Evolutionary conservation across 2,797 vertebrate genomes (phyloP).

Genomic region (Borostomias antarcticus): DNA sequence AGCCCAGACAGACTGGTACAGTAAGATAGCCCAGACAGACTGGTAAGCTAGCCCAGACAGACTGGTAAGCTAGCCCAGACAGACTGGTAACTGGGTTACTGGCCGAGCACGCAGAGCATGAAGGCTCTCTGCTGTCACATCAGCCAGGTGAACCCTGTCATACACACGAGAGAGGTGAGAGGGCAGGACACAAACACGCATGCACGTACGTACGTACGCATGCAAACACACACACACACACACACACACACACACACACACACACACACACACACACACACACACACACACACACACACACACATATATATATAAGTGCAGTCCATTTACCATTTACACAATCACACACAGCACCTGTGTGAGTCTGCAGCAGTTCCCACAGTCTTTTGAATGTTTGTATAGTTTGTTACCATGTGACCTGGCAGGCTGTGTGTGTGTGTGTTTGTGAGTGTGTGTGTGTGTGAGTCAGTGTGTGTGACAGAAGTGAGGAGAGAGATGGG

Average conservation of each 20-base stretch:
- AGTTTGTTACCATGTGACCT: conserved; percentile 31
- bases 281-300: conserved; percentile 7
- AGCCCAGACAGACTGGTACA: too few species aligned
- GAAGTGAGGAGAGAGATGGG: conserved; percentile 52
- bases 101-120: not conserved
- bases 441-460: conserved; percentile 9
- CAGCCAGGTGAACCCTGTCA: not conserved
- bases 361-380: conserved; percentile 44
- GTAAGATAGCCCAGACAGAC: too few species aligned
- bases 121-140: not conserved
- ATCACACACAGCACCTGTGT: not conserved
- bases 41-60: not conserved
- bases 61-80: not conserved
- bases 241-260: conserved; percentile 5
- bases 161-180: not conserved
- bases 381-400: conserved; percentile 23
- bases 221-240: too few species aligned
- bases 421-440: conserved; percentile 6
- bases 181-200: too few species aligned
- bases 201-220: too few species aligned
- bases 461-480: conserved; percentile 6
- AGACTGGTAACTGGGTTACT: too few species aligned
- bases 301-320: too few species aligned
- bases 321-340: too few species aligned
- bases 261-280: conserved; percentile 25